Evolutionary conservation across 2,888 invertebrate species (phyloP).

Genomic region (Harmothoe impar): DNA sequence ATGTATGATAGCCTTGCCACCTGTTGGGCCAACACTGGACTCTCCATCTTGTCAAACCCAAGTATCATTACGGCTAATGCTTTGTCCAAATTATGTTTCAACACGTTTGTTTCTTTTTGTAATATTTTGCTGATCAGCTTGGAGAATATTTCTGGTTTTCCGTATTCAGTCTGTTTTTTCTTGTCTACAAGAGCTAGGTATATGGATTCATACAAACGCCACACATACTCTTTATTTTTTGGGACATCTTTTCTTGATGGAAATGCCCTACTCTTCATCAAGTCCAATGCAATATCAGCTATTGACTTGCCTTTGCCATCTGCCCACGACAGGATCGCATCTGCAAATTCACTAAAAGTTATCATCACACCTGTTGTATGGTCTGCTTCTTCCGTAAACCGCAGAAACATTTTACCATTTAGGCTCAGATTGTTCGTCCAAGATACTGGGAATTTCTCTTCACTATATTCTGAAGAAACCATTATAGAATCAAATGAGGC

Average conservation of each 20-base stretch:
- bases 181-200: neutral
- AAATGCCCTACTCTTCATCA: conserved; percentile 1
- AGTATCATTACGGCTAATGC: neutral
- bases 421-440: neutral
- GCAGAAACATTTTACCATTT: neutral
- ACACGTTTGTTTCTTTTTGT: neutral
- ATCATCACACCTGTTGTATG: neutral
- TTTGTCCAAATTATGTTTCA: neutral
- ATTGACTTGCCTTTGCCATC: neutral
- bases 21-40: conserved; percentile 15
- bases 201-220: neutral
- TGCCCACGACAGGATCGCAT: neutral
- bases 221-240: neutral
- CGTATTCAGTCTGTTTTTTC: neutral
- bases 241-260: neutral
- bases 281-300: neutral
- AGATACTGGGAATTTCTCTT: neutral
- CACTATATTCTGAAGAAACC: neutral
- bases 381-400: neutral
- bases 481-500: neutral
- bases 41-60: neutral
- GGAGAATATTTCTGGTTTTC: neutral
- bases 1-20: conserved; percentile 12
- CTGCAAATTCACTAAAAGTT: neutral
- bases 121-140: neutral